Evolutionary conservation across 2,797 vertebrate genomes (phyloP).

Genomic region (Hapalemur alaotrensis): DNA sequence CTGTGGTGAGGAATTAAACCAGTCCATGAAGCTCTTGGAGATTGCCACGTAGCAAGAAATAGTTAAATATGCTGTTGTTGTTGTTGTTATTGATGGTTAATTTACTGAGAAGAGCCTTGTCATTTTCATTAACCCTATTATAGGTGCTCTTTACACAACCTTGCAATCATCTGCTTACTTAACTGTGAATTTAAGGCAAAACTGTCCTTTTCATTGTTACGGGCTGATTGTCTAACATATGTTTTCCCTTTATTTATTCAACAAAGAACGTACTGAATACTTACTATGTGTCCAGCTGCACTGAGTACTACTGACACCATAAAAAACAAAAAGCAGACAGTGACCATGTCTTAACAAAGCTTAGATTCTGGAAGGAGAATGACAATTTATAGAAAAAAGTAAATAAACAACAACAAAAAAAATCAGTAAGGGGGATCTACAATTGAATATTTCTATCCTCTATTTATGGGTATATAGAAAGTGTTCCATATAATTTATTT

Average conservation of each 20-base stretch:
- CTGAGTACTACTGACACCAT: neutral
- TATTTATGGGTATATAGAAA: neutral
- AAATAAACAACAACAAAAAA: neutral
- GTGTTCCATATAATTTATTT: neutral
- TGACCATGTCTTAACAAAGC: neutral
- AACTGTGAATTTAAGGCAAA: neutral
- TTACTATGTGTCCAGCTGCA: neutral
- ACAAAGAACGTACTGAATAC: neutral
- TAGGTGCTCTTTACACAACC: neutral
- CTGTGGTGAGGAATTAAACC: neutral
- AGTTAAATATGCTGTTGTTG: neutral
- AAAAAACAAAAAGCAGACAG: neutral
- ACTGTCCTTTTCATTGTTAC: neutral
- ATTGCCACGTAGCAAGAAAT: neutral
- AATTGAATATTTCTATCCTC: neutral
- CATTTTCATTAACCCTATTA: neutral
- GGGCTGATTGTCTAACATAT: neutral
- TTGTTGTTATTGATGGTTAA: neutral
- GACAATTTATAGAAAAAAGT: slow-evolving; percentile 4
- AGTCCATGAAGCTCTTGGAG: neutral
- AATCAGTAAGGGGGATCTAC: neutral
- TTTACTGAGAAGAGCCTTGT: neutral
- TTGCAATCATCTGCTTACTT: neutral
- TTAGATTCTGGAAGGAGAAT: neutral
- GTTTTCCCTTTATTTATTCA: neutral